phyloP scores from a whole-genome alignment of 1,140 invertebrate species.

The Megalopta genalis region DNA sequence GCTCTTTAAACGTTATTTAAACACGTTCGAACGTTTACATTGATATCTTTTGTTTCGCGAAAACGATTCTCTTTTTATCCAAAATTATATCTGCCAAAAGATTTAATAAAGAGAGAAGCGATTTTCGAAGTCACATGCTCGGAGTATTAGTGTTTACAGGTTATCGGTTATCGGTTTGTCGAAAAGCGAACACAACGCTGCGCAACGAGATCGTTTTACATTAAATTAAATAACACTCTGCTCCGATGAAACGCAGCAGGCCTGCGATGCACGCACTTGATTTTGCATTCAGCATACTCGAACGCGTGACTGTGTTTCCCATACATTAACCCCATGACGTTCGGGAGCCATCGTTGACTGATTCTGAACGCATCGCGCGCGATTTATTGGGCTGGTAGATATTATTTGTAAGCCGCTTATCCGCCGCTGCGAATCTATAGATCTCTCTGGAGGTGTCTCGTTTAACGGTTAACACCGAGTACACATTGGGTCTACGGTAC shows the following conservation, averaged over 20 bases:
- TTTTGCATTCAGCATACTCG: not conserved
- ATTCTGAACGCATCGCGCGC: constrained; percentile 35
- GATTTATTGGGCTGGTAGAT: constrained; percentile 47
- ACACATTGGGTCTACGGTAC: not conserved
- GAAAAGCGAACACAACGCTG: not conserved
- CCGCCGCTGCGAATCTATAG: constrained; percentile 49
- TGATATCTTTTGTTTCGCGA: too few relatives aligned
- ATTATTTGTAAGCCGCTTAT: constrained; percentile 59
- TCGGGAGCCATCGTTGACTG: constrained; percentile 23
- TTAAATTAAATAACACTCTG: not conserved
- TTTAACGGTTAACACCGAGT: constrained; percentile 19
- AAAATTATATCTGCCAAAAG: too few relatives aligned
- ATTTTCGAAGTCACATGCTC: too few relatives aligned
- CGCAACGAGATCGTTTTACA: not conserved
- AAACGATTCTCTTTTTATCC: too few relatives aligned
- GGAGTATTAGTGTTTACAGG: not conserved
- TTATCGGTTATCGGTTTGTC: not conserved
- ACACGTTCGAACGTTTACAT: too few relatives aligned
- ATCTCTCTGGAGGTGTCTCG: constrained; percentile 40
- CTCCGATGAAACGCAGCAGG: not conserved
- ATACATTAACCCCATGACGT: constrained; percentile 32
- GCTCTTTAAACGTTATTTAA: too few relatives aligned
- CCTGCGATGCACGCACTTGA: not conserved
- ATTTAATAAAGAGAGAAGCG: too few relatives aligned
- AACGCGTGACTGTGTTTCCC: constrained; percentile 21